Percentiles rank a stretch among this genome's conserved stretches.
Evolutionary conservation across 1,140 invertebrate species (phyloP).

Genomic region (Druon quercuslanigerum): DNA sequence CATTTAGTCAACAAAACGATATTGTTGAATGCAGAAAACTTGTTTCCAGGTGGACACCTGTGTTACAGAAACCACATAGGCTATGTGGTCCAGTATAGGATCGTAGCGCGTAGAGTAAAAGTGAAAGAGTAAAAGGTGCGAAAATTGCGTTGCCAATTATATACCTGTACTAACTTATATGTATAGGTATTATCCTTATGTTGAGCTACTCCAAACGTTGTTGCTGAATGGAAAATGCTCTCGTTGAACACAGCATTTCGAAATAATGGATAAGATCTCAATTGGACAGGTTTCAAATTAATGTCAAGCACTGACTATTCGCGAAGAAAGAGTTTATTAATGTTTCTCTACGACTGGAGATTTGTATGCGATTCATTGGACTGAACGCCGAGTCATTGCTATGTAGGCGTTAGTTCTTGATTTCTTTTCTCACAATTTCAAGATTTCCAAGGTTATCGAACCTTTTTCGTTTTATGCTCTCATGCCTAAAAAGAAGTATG

Average conservation of each 20-base stretch:
- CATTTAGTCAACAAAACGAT: too few species aligned
- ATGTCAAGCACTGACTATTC: conserved; percentile 54
- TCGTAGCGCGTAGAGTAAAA: neutral
- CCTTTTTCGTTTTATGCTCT: too few species aligned
- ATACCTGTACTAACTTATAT: neutral
- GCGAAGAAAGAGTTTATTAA: conserved; percentile 57
- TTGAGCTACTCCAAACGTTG: conserved; percentile 6
- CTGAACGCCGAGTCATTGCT: neutral
- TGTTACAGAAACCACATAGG: neutral
- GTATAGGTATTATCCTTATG: conserved; percentile 4
- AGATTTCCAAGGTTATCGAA: too few species aligned
- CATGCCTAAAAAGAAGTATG: too few species aligned
- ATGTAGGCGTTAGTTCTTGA: neutral
- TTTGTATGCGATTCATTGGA: conserved; percentile 11
- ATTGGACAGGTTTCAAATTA: conserved; percentile 64
- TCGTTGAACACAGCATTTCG: conserved; percentile 57
- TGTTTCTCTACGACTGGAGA: conserved; percentile 33
- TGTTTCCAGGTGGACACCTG: neutral
- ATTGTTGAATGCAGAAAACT: neutral
- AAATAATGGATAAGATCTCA: conserved; percentile 64
- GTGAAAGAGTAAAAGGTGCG: conserved; percentile 40
- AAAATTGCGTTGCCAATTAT: conserved; percentile 52
- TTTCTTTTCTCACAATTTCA: too few species aligned
- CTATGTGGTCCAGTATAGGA: neutral
- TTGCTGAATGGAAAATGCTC: conserved; percentile 19